These are phyloP conservation scores for Calcarius ornatus DNA, from an alignment of 2,113 vertebrate genomes.

Conservation along the genomic window DNA sequence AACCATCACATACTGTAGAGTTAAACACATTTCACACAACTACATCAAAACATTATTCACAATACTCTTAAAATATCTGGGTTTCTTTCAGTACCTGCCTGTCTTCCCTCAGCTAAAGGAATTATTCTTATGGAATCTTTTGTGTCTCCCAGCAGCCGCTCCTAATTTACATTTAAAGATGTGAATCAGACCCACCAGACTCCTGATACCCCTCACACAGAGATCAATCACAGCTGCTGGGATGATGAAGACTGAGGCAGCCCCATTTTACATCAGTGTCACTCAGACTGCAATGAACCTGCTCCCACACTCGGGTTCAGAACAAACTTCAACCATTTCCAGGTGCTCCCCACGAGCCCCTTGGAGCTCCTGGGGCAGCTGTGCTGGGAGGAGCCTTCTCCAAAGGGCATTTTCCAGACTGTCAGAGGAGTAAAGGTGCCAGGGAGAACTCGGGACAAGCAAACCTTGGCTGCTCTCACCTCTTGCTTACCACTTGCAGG, in stretches of 20 bases:
- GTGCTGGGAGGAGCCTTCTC: neutral
- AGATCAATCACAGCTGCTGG: neutral
- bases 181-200: neutral
- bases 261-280: neutral
- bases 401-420: neutral
- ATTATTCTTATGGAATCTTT: neutral
- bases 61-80: neutral
- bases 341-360: fast-evolving
- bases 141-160: neutral
- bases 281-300: neutral
- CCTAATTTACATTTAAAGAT: neutral
- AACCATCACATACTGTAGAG: neutral
- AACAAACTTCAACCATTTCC: neutral
- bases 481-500: neutral
- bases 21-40: neutral
- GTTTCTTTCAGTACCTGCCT: neutral
- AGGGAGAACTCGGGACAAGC: neutral
- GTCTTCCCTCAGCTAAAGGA: neutral
- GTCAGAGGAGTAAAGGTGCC: neutral
- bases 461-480: neutral
- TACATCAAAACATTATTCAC: neutral
- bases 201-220: neutral
- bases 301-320: neutral
- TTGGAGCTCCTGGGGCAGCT: neutral
- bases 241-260: neutral